Evolutionary conservation across 2,797 vertebrate species (phyloP).

Genomic region (Philypnodon macrostomus): DNA sequence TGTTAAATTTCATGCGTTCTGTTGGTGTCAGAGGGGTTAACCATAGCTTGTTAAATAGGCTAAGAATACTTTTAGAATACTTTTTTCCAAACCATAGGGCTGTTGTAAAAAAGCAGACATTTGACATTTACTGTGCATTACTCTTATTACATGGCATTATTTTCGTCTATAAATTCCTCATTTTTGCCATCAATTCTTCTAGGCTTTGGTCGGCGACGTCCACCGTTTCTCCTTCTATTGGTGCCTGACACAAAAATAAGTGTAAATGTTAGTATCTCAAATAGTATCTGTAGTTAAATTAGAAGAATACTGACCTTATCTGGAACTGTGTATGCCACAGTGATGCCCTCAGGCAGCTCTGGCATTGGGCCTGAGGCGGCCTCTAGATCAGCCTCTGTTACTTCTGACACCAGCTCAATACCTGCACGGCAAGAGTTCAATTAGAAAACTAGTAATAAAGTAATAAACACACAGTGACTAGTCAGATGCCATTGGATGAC

Average conservation of each 20-base stretch:
- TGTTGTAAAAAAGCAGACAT: background rate
- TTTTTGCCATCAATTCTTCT: conserved; percentile 94
- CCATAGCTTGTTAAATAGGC: background rate
- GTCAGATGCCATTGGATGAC: background rate
- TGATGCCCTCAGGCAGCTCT: conserved; percentile 91
- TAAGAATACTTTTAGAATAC: too few relatives aligned
- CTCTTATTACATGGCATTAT: background rate
- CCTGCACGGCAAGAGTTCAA: conserved; percentile 66
- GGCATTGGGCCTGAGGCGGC: conserved; percentile 83
- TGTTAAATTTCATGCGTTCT: conserved; percentile 2
- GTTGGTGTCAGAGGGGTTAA: background rate
- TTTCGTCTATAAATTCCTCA: conserved; percentile 84
- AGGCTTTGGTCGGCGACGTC: conserved; percentile 89
- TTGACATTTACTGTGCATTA: background rate
- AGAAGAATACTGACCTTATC: conserved; percentile 75
- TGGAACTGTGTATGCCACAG: conserved; percentile 93
- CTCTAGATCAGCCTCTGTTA: conserved; percentile 86
- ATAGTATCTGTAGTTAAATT: background rate
- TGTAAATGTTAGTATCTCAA: conserved; percentile 15
- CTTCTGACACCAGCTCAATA: conserved; percentile 92
- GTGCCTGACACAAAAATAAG: conserved; percentile 60
- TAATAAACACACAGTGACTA: background rate
- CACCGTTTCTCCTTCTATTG: conserved; percentile 69
- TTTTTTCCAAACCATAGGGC: background rate
- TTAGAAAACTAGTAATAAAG: background rate